Evolutionary conservation across 1,140 invertebrate species (phyloP).

Genomic region (Hyposmocoma kahamanoa): DNA sequence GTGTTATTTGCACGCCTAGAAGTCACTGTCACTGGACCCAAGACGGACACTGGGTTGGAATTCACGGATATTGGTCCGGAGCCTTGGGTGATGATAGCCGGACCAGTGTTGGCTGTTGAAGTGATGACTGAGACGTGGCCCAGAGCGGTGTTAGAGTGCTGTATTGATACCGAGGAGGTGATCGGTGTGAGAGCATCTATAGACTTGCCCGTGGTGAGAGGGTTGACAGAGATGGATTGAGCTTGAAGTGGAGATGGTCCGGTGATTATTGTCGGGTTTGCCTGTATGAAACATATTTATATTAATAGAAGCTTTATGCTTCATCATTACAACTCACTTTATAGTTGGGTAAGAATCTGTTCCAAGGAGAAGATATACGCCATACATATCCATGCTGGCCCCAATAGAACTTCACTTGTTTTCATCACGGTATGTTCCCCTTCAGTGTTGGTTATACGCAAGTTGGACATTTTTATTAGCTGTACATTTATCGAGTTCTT

Average conservation of each 20-base stretch:
- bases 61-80: conserved; percentile 34
- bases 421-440: no score
- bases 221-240: conserved; percentile 63
- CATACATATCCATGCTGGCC: no score
- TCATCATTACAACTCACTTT: no score
- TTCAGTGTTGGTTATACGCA: no score
- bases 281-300: no score
- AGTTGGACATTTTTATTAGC: no score
- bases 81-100: conserved; percentile 27
- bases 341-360: no score
- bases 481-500: no score
- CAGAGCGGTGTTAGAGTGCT: conserved; percentile 50
- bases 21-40: conserved; percentile 77
- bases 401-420: no score
- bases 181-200: conserved; percentile 45
- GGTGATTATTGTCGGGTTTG: conserved; percentile 34
- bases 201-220: conserved; percentile 51
- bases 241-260: conserved; percentile 35
- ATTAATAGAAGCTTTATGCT: no score
- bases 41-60: conserved; percentile 63
- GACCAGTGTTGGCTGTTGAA: conserved; percentile 22
- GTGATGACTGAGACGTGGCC: conserved; percentile 60
- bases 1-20: conserved; percentile 80
- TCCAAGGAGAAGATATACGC: no score
- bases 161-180: conserved; percentile 53